phyloP scores from a whole-genome alignment of 1,140 invertebrate species.

The Anastatus disparis region DNA sequence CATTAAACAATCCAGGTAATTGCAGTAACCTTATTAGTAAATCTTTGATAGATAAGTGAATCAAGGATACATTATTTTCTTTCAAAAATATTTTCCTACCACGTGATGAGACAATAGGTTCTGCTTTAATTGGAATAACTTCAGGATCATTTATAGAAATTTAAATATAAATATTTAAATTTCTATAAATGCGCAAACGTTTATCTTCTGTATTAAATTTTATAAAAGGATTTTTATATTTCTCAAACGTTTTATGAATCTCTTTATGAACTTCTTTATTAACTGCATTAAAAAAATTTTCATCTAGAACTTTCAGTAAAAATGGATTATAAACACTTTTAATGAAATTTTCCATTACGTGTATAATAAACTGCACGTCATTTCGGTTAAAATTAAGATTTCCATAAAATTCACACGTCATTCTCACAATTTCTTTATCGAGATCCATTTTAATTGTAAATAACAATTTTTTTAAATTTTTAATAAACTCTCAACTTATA shows the following conservation, averaged over 20 bases:
- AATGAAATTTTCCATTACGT: neutral
- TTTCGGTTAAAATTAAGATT: neutral
- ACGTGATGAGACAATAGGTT: neutral
- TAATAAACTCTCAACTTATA: neutral
- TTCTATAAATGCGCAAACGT: neutral
- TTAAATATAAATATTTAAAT: neutral
- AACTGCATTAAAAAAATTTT: neutral
- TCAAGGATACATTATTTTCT: too few species aligned
- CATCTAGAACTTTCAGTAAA: neutral
- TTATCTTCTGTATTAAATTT: neutral
- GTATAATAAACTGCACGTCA: neutral
- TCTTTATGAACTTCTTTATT: neutral
- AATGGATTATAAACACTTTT: neutral
- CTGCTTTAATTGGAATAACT: neutral
- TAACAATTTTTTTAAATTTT: neutral
- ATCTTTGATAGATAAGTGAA: neutral
- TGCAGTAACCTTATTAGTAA: neutral
- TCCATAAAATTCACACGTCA: neutral
- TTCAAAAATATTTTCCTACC: neutral
- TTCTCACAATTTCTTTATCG: neutral
- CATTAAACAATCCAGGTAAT: neutral
- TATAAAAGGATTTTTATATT: neutral
- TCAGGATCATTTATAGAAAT: too few species aligned
- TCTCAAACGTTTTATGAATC: neutral
- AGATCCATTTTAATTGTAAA: too few species aligned